Conservation (phyloP, 2,797 vertebrate genomes). For the Zalophus californianus region DNA sequence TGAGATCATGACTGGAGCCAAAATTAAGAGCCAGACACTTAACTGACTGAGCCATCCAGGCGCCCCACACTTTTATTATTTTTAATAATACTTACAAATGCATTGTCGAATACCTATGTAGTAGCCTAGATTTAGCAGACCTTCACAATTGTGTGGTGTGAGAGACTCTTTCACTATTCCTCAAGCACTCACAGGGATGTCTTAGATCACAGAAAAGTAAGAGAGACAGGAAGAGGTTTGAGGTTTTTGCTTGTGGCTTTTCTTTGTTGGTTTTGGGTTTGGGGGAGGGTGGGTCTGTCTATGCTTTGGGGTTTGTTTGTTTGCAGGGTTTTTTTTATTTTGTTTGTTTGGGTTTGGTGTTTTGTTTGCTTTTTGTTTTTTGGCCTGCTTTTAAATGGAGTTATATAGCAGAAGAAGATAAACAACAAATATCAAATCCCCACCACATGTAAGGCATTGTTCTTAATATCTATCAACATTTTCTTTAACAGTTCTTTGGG, state of each 20-base stretch:
- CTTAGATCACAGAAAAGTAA: slow-evolving; percentile 51
- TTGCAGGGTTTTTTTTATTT: neutral
- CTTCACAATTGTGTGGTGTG: neutral
- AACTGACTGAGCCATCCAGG: neutral
- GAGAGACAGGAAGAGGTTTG: slow-evolving; percentile 72
- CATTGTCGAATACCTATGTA: neutral
- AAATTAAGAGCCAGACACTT: neutral
- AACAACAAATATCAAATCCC: slow-evolving; percentile 56
- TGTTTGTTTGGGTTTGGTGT: neutral
- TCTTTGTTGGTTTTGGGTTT: neutral
- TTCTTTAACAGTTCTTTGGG: slow-evolving; percentile 29
- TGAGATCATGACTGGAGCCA: neutral
- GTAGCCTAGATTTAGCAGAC: neutral
- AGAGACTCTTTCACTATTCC: neutral
- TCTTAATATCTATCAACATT: slow-evolving; percentile 10
- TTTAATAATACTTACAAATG: slow-evolving; percentile 55
- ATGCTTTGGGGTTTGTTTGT: slow-evolving; percentile 37
- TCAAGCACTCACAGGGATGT: slow-evolving; percentile 27
- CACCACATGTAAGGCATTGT: neutral
- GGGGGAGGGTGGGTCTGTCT: neutral
- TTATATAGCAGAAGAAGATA: slow-evolving; percentile 52
- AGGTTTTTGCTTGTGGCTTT: slow-evolving; percentile 62
- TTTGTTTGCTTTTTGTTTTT: neutral
- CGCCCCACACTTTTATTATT: neutral
- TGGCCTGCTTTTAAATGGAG: slow-evolving; percentile 47